These are phyloP conservation scores for Polyodon spathula DNA, from an alignment of 2,113 vertebrate genomes.

Conservation along the genomic window DNA sequence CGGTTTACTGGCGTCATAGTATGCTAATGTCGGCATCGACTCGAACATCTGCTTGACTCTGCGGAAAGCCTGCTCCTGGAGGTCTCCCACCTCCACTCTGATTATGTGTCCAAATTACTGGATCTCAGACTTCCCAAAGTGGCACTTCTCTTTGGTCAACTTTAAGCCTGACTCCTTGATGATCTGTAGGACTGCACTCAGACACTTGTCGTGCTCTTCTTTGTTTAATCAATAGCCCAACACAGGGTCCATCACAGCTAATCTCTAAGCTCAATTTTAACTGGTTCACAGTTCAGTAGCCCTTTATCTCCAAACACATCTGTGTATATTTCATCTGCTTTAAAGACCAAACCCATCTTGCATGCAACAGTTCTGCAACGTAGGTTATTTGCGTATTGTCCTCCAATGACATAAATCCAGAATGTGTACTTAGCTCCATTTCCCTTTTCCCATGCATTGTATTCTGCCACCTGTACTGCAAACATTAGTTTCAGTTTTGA, in stretches of 20 bases:
- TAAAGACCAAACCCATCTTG: conserved; percentile 9
- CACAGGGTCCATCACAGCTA: conserved; percentile 6
- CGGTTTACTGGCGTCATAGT: conserved; percentile 6
- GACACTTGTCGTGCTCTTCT: background rate
- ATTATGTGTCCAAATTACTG: background rate
- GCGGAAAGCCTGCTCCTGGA: background rate
- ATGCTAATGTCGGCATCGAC: background rate
- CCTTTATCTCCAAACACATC: conserved; percentile 8
- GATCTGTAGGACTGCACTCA: conserved; percentile 3
- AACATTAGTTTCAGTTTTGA: background rate
- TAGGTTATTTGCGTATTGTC: conserved; percentile 6
- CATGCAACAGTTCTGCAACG: background rate
- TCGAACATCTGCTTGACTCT: background rate
- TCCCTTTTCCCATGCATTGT: too few species aligned
- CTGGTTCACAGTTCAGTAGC: conserved; percentile 1
- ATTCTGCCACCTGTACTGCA: conserved; percentile 9
- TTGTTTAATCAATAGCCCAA: background rate
- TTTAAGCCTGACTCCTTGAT: conserved; percentile 12
- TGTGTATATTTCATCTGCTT: background rate
- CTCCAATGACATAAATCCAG: conserved; percentile 1
- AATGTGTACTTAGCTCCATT: conserved; percentile 5
- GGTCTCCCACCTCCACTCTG: background rate
- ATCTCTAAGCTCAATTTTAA: background rate
- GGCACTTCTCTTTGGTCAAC: conserved; percentile 9
- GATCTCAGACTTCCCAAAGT: conserved; percentile 1